Evolutionary conservation across 2,113 vertebrate species (phyloP).

Genomic region (Tetrax tetrax): DNA sequence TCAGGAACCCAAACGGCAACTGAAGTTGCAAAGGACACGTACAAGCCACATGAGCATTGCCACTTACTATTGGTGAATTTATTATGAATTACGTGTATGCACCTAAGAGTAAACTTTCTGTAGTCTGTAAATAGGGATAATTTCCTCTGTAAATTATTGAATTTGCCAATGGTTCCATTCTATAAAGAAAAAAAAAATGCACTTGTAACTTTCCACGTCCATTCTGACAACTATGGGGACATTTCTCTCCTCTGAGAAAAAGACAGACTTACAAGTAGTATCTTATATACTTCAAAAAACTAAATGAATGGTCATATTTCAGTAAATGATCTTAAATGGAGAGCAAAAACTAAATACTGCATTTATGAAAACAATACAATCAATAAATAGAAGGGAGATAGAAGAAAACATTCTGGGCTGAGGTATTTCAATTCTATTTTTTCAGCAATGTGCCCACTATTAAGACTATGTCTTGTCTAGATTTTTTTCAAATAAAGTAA

Average conservation of each 20-base stretch:
- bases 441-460: neutral
- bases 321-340: neutral
- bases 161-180: constrained; percentile 3
- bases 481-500: neutral
- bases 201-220: neutral
- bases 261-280: neutral
- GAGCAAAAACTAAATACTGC: neutral
- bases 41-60: neutral
- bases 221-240: neutral
- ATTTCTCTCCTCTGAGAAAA: neutral
- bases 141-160: neutral
- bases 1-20: neutral
- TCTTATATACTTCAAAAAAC: neutral
- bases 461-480: neutral
- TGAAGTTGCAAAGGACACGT: neutral
- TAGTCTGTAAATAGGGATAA: neutral
- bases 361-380: constrained; percentile 23
- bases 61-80: neutral
- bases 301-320: neutral
- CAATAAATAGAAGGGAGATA: neutral
- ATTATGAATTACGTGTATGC: neutral
- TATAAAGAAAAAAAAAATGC: constrained; percentile 28
- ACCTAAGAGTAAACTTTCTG: neutral
- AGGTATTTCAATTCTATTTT: neutral
- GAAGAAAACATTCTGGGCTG: neutral